Evolutionary conservation across 2,888 invertebrate genomes (phyloP).

Genomic region (Cremastobaeus sp.): DNA sequence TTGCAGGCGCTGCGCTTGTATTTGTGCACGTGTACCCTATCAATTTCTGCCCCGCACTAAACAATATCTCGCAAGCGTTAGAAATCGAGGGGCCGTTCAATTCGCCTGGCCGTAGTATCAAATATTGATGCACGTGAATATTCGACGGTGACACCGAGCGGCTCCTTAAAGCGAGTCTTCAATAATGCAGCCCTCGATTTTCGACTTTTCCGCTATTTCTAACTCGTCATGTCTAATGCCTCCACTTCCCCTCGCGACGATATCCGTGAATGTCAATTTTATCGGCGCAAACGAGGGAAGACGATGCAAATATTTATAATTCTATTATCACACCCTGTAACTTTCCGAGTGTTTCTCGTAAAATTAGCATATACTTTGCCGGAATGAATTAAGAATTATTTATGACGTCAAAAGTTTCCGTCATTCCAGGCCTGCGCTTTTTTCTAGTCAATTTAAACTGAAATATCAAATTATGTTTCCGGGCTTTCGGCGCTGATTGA

Average conservation of each 20-base stretch:
- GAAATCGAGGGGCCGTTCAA: conserved; percentile 59
- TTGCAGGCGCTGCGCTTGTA: conserved; percentile 60
- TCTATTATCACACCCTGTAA: conserved; percentile 59
- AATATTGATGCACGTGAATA: conserved; percentile 67
- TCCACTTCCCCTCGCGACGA: conserved; percentile 22
- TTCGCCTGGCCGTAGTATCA: conserved; percentile 63
- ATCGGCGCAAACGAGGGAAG: conserved; percentile 54
- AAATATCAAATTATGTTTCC: conserved; percentile 54
- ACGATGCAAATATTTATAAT: conserved; percentile 62
- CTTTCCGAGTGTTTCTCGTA: conserved; percentile 53
- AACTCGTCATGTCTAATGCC: conserved; percentile 59
- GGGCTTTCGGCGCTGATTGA: conserved; percentile 46
- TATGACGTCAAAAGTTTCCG: conserved; percentile 56
- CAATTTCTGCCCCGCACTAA: conserved; percentile 67
- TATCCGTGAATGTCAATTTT: conserved; percentile 59
- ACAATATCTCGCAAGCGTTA: conserved; percentile 65
- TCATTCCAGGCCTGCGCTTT: conserved; percentile 36
- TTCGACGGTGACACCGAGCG: conserved; percentile 64
- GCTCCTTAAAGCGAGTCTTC: conserved; percentile 63
- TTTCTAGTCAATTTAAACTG: conserved; percentile 58
- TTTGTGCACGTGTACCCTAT: conserved; percentile 66
- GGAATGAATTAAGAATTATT: conserved; percentile 60
- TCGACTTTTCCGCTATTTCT: conserved; percentile 70
- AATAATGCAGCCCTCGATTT: conserved; percentile 74
- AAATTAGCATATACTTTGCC: conserved; percentile 60